phyloP scores from a whole-genome alignment of 2,888 invertebrate species.

The Allolobophora icterica region DNA sequence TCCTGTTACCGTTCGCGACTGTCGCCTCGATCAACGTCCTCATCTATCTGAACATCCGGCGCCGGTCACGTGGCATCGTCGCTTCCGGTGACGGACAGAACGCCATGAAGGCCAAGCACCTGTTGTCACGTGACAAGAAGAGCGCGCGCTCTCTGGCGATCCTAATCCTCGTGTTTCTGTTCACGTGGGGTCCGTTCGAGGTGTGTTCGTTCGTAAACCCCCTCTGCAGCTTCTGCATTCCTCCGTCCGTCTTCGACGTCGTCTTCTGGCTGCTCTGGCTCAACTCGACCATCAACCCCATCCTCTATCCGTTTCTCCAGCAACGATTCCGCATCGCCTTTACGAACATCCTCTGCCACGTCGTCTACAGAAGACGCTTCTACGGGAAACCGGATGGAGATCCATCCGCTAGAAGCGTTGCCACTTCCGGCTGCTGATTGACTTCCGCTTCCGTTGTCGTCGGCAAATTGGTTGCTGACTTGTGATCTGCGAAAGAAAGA shows the following conservation, averaged over 20 bases:
- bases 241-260: conserved; percentile 48
- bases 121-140: conserved; percentile 43
- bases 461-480: too few relatives aligned
- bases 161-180: conserved; percentile 50
- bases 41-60: conserved; percentile 50
- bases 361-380: not conserved
- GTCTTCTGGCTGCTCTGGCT: conserved; percentile 53
- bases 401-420: not conserved
- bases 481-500: not conserved
- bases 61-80: conserved; percentile 25
- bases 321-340: conserved; percentile 51
- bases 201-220: conserved; percentile 48
- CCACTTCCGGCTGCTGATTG: not conserved
- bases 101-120: conserved; percentile 24
- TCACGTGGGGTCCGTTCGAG: conserved; percentile 53
- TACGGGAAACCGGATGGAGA: not conserved
- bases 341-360: conserved; percentile 36
- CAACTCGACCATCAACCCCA: conserved; percentile 53
- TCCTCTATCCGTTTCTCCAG: conserved; percentile 52
- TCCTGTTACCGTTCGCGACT: conserved; percentile 49
- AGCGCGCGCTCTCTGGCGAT: conserved; percentile 52
- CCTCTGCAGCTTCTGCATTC: conserved; percentile 48
- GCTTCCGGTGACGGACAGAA: not conserved
- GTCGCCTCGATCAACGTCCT: conserved; percentile 48
- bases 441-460: too few relatives aligned